A percentile compares a stretch with the other conserved stretches of the same genome.
Conservation (phyloP, 2,797 vertebrate genomes). For the Pangasius krempfi region DNA sequence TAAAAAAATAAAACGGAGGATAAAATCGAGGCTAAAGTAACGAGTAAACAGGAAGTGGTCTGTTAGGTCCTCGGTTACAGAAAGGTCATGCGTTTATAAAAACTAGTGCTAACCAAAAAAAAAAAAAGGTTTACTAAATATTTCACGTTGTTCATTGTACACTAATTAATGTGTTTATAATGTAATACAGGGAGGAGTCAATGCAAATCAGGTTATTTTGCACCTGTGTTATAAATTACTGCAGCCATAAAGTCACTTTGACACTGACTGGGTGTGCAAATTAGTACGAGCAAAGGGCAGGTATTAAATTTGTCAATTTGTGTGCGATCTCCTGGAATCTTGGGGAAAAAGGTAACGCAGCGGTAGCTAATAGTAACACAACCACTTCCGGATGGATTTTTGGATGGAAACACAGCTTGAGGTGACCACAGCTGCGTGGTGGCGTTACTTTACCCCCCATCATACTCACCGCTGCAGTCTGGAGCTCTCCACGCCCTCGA, state of each 20-base stretch:
- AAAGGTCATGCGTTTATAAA: not conserved
- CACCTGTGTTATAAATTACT: not conserved
- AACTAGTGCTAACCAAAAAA: not conserved
- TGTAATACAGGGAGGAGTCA: no score
- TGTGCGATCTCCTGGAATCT: not conserved
- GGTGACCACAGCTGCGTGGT: not conserved
- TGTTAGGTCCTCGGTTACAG: not conserved
- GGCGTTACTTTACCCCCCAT: not conserved
- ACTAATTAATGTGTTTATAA: not conserved
- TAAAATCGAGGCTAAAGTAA: not conserved
- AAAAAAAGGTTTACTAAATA: not conserved
- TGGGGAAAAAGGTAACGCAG: not conserved
- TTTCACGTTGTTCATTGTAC: not conserved
- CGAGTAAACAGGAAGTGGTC: not conserved
- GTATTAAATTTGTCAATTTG: not conserved
- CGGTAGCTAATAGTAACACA: not conserved
- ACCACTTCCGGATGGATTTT: not conserved
- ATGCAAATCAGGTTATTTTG: not conserved
- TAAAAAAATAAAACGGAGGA: not conserved
- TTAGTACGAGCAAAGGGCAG: not conserved
- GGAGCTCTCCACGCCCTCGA: not conserved
- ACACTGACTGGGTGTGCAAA: not conserved
- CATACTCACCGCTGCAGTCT: not conserved
- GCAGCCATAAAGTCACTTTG: not conserved
- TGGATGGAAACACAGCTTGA: conserved; percentile 5